A percentile compares a stretch with the other conserved stretches of the same genome.
These are phyloP conservation scores for Tragelaphus imberbis DNA, from an alignment of 2,113 vertebrate species.

Conservation along the genomic window DNA sequence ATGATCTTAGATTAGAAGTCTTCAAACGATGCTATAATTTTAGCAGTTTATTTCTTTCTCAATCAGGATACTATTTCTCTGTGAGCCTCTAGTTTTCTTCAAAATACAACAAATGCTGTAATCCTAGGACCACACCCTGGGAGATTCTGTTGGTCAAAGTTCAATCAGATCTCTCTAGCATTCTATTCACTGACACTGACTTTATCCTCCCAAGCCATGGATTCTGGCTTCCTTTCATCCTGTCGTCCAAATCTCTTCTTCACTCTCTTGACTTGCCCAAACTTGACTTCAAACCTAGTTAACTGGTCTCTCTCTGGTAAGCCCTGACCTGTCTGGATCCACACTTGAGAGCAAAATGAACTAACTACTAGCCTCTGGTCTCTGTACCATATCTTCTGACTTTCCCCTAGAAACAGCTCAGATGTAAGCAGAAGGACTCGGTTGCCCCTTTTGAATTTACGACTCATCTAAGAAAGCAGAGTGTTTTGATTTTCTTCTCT, in stretches of 20 bases:
- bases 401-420: neutral
- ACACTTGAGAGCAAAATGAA: neutral
- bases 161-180: neutral
- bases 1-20: neutral
- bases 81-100: neutral
- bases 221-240: neutral
- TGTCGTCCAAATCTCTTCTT: neutral
- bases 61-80: neutral
- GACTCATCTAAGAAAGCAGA: neutral
- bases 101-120: neutral
- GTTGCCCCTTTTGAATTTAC: neutral
- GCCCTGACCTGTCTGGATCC: neutral
- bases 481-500: neutral
- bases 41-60: neutral
- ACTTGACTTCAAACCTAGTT: neutral
- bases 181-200: neutral
- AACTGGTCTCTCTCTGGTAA: neutral
- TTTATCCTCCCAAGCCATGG: neutral
- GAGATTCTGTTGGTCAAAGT: neutral
- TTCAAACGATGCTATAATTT: neutral
- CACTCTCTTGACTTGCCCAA: neutral
- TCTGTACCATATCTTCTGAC: neutral
- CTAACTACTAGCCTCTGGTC: neutral
- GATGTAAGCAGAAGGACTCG: neutral
- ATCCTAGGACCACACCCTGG: neutral